A percentile compares a stretch with the other conserved stretches of the same genome.
phyloP scores from a whole-genome alignment of 2,113 vertebrate genomes.

The Sula dactylatra region DNA sequence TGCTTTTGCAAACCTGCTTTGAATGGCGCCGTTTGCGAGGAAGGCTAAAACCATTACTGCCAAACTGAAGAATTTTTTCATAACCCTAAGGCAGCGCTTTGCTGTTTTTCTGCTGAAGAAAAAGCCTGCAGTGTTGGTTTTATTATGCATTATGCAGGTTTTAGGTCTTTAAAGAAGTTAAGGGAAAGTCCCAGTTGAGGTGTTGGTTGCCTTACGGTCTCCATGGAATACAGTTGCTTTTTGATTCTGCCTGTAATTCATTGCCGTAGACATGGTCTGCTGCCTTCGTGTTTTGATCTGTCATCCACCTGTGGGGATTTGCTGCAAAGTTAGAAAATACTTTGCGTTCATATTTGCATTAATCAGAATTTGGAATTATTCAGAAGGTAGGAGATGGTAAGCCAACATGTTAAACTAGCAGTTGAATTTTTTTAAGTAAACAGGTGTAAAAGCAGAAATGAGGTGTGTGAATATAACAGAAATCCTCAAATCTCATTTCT shows the following conservation, averaged over 20 bases:
- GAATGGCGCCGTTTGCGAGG: fast-evolving
- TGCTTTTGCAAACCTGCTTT: background rate
- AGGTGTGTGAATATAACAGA: background rate
- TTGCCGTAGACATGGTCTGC: background rate
- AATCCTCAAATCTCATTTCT: background rate
- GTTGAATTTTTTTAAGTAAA: background rate
- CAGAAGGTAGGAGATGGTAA: background rate
- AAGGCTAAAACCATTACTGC: background rate
- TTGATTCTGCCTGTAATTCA: background rate
- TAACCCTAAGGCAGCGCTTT: background rate
- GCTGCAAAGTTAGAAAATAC: background rate
- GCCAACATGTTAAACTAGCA: background rate
- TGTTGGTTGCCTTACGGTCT: background rate
- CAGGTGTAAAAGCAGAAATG: background rate
- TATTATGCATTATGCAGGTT: background rate
- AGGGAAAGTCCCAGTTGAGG: constrained; percentile 8
- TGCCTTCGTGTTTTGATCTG: background rate
- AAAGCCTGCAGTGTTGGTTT: background rate
- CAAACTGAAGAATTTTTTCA: background rate
- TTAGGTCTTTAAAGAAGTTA: background rate
- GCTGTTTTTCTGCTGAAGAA: background rate
- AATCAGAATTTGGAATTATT: background rate
- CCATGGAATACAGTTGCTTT: background rate
- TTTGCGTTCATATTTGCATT: background rate
- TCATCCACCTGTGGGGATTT: background rate